Percentiles rank a stretch among this genome's conserved stretches.
These are phyloP conservation scores for Drosophila borborema DNA, from an alignment of 2,888 invertebrate genomes.

Conservation along the genomic window DNA sequence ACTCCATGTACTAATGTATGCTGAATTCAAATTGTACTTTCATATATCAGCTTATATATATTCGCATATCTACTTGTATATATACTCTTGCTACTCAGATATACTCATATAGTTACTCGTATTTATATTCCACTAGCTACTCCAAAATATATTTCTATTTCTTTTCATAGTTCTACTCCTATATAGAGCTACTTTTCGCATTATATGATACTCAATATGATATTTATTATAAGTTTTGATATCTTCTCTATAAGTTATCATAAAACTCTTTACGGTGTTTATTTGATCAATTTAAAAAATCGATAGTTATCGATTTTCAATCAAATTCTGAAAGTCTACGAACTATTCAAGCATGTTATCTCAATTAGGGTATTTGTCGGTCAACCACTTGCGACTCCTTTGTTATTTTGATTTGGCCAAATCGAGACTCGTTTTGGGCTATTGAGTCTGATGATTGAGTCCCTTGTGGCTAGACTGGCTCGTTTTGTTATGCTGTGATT, in stretches of 20 bases:
- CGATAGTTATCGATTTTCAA: not conserved
- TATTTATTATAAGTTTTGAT: too few species aligned
- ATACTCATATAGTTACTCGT: not conserved
- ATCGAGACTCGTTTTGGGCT: not conserved
- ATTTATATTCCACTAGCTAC: not conserved
- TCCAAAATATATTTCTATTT: not conserved
- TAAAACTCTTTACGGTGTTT: too few species aligned
- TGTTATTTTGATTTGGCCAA: not conserved
- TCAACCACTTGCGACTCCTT: not conserved
- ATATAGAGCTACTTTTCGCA: not conserved
- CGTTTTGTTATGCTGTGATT: not conserved
- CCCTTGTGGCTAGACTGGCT: constrained; percentile 13
- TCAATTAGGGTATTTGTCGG: not conserved
- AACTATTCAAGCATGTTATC: not conserved
- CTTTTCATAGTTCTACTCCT: not conserved
- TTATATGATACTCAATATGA: too few species aligned
- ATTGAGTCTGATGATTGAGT: constrained; percentile 10
- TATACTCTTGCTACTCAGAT: too few species aligned
- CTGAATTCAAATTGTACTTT: not conserved
- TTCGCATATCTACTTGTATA: not conserved
- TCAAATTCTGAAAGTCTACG: too few species aligned
- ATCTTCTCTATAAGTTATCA: not conserved
- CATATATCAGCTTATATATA: not conserved
- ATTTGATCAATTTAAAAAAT: not conserved
- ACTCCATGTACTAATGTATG: not conserved